These are phyloP conservation scores for Dipodomys ordii DNA, from an alignment of 2,113 vertebrate species.

Conservation along the genomic window DNA sequence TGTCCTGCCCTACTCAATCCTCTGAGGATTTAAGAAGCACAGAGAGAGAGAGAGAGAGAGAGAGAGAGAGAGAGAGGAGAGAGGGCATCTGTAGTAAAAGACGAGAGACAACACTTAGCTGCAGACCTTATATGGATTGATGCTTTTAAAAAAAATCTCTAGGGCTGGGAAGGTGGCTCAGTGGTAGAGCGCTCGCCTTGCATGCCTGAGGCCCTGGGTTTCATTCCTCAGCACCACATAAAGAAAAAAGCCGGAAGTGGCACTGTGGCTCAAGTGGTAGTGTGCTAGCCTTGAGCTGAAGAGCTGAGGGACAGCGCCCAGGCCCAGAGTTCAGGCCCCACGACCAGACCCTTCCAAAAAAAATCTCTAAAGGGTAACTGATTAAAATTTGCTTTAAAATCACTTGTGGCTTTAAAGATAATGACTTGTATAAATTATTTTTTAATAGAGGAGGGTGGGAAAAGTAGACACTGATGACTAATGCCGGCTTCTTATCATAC, in stretches of 20 bases:
- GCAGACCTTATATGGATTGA: neutral
- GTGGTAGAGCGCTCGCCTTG: too few species aligned
- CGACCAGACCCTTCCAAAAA: neutral
- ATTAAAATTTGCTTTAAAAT: slow-evolving; percentile 58
- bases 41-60: neutral
- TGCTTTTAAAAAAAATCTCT: slow-evolving; percentile 45
- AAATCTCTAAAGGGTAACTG: slow-evolving; percentile 44
- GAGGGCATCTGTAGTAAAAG: neutral
- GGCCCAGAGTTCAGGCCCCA: too few species aligned
- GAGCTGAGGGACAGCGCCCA: too few species aligned
- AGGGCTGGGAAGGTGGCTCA: neutral
- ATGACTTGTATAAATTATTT: slow-evolving; percentile 64
- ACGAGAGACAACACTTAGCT: neutral
- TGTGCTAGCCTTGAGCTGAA: too few species aligned
- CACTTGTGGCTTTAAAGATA: slow-evolving; percentile 65
- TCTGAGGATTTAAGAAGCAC: neutral
- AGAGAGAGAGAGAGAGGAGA: too few species aligned
- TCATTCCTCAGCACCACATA: too few species aligned
- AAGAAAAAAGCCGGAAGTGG: too few species aligned
- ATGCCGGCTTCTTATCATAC: slow-evolving; percentile 61
- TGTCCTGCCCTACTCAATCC: neutral
- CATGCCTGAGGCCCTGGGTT: too few species aligned
- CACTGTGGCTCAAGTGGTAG: too few species aligned
- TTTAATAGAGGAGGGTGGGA: slow-evolving; percentile 50
- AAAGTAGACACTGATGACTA: slow-evolving; percentile 43